phyloP scores from a whole-genome alignment of 2,888 invertebrate species.

The Dicranocentrus wangi region DNA sequence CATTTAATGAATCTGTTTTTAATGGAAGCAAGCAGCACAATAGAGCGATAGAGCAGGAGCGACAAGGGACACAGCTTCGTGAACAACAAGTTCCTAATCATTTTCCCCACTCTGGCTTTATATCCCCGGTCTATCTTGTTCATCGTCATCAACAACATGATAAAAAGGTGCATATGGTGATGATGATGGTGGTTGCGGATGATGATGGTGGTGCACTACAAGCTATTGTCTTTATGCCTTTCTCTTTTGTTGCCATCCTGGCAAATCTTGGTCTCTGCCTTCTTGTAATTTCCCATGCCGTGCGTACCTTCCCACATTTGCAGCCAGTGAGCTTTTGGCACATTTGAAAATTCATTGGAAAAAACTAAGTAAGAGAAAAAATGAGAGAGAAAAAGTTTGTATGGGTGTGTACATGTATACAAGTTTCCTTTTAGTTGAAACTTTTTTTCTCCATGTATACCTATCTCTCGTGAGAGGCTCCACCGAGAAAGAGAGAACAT shows the following conservation, averaged over 20 bases:
- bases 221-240: conserved; percentile 28
- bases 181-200: no score
- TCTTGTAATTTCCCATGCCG: neutral
- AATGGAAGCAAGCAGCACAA: no score
- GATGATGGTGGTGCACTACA: neutral
- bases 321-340: conserved; percentile 55
- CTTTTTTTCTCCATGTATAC: neutral
- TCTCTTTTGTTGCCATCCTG: conserved; percentile 41
- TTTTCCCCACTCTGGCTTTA: neutral
- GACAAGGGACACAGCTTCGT: neutral
- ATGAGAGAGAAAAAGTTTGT: conserved; percentile 36
- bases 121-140: neutral
- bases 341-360: conserved; percentile 45
- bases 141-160: conserved; percentile 15
- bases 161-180: no score
- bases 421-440: neutral
- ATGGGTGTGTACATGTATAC: neutral
- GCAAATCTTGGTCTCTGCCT: conserved; percentile 28
- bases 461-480: neutral
- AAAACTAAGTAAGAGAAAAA: conserved; percentile 43
- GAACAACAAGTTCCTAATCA: conserved; percentile 28
- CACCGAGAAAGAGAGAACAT: neutral
- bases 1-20: conserved; percentile 2
- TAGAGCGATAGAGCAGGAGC: no score
- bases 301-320: conserved; percentile 27